These are phyloP conservation scores for Dendrolimus kikuchii DNA, from an alignment of 1,140 invertebrate species.

Conservation along the genomic window DNA sequence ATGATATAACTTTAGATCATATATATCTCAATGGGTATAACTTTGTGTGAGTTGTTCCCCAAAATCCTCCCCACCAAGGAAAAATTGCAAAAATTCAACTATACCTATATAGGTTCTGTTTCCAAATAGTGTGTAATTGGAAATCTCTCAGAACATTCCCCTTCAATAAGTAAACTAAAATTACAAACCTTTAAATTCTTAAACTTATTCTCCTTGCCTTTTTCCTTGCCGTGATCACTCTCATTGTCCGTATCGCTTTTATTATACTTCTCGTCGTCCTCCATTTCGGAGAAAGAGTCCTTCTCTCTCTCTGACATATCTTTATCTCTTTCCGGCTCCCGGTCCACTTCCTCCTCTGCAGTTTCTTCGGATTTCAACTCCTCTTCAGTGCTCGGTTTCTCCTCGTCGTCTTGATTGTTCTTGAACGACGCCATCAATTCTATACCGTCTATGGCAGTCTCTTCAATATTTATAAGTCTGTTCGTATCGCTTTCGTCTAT, in stretches of 20 bases:
- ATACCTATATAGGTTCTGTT: too few relatives aligned
- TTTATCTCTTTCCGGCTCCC: constrained; percentile 23
- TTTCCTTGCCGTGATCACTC: constrained; percentile 54
- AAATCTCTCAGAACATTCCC: too few relatives aligned
- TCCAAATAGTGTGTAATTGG: too few relatives aligned
- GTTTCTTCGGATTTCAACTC: constrained; percentile 47
- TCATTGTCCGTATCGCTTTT: constrained; percentile 66
- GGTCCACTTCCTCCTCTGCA: constrained; percentile 35
- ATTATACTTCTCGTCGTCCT: constrained; percentile 66
- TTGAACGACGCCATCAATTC: constrained; percentile 62
- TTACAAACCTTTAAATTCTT: constrained; percentile 55
- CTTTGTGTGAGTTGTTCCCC: too few relatives aligned
- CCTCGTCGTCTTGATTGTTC: constrained; percentile 49
- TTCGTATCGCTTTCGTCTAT: constrained; percentile 36
- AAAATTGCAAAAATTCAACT: too few relatives aligned
- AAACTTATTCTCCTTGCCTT: constrained; percentile 37
- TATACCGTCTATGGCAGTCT: constrained; percentile 68
- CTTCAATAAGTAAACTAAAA: constrained; percentile 3
- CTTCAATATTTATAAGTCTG: constrained; percentile 56
- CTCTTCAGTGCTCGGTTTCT: constrained; percentile 57
- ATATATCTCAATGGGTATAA: too few relatives aligned
- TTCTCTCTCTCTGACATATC: constrained; percentile 58
- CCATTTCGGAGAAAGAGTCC: constrained; percentile 66
- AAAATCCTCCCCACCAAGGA: too few relatives aligned
- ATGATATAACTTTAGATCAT: too few relatives aligned